Percentiles rank a stretch among this genome's conserved stretches.
Evolutionary conservation across 1,140 invertebrate species (phyloP).

Genomic region (Rhynchophorus ferrugineus): DNA sequence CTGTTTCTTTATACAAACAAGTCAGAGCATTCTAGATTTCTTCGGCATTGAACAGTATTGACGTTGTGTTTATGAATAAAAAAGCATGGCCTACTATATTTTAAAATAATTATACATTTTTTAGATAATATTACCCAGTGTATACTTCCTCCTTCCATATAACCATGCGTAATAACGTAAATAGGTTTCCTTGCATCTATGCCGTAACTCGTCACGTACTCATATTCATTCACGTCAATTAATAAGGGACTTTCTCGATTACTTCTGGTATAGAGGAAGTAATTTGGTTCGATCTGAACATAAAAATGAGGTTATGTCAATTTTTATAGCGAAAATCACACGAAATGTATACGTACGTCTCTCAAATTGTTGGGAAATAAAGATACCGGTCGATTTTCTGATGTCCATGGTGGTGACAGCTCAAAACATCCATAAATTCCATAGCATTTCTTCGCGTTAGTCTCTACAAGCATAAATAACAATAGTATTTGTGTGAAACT

Average conservation of each 20-base stretch:
- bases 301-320: too few species aligned
- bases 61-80: too few species aligned
- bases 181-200: slow-evolving; percentile 55
- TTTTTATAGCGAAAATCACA: not conserved
- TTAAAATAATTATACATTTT: too few species aligned
- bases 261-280: slow-evolving; percentile 47
- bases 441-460: slow-evolving; percentile 55
- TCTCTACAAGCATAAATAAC: slow-evolving; percentile 33
- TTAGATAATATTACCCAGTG: slow-evolving; percentile 76
- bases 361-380: slow-evolving; percentile 62
- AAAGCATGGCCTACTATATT: too few species aligned
- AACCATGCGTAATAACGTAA: slow-evolving; percentile 78
- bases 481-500: not conserved
- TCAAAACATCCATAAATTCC: slow-evolving; percentile 77
- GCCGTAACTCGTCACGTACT: slow-evolving; percentile 50
- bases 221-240: slow-evolving; percentile 55
- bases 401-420: slow-evolving; percentile 70
- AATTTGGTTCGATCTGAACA: slow-evolving; percentile 44
- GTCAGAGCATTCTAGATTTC: too few species aligned
- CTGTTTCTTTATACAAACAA: too few species aligned
- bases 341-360: slow-evolving; percentile 37
- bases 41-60: too few species aligned
- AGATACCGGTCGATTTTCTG: slow-evolving; percentile 66
- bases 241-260: slow-evolving; percentile 48
- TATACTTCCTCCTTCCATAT: slow-evolving; percentile 72